Evolutionary conservation across 2,797 vertebrate genomes (phyloP).

Genomic region (Discoglossus pictus): DNA sequence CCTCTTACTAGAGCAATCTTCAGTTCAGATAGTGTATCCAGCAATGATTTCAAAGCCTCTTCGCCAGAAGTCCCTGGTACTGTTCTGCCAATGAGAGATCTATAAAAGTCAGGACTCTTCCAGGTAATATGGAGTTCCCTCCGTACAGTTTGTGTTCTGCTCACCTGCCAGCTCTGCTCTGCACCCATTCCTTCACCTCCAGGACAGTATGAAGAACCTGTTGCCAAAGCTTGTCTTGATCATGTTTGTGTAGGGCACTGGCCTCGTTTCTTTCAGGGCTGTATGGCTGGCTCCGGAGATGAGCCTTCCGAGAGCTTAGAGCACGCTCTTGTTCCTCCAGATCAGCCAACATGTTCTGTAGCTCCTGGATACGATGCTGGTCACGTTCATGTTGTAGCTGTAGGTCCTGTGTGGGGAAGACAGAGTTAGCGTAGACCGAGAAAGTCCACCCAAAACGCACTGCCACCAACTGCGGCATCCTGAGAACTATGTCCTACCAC

Average conservation of each 20-base stretch:
- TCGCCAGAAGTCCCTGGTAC: conserved; percentile 4
- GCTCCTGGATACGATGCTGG: conserved; percentile 78
- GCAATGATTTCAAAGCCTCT: conserved; percentile 11
- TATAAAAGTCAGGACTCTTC: neutral
- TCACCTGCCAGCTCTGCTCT: conserved; percentile 63
- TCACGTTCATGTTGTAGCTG: conserved; percentile 81
- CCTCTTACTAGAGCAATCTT: conserved; percentile 17
- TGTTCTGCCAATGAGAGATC: neutral
- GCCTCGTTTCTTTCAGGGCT: conserved; percentile 2
- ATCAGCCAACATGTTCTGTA: conserved; percentile 75
- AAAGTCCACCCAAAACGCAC: too few relatives aligned
- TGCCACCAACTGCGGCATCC: too few relatives aligned
- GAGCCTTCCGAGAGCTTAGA: conserved; percentile 56
- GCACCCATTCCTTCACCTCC: conserved; percentile 63
- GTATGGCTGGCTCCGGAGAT: neutral
- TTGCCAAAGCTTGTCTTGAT: conserved; percentile 67
- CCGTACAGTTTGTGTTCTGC: neutral
- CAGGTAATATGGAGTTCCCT: too few relatives aligned
- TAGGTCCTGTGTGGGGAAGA: conserved; percentile 73
- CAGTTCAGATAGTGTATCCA: conserved; percentile 19
- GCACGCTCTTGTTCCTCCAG: conserved; percentile 70
- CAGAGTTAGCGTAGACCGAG: neutral
- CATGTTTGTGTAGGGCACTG: conserved; percentile 37
- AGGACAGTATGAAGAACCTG: conserved; percentile 63
- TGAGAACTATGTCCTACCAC: too few relatives aligned